Percentiles rank a stretch among this genome's conserved stretches.
Conservation (phyloP, 2,888 invertebrate species). For the Pyrocoelia pectoralis region DNA sequence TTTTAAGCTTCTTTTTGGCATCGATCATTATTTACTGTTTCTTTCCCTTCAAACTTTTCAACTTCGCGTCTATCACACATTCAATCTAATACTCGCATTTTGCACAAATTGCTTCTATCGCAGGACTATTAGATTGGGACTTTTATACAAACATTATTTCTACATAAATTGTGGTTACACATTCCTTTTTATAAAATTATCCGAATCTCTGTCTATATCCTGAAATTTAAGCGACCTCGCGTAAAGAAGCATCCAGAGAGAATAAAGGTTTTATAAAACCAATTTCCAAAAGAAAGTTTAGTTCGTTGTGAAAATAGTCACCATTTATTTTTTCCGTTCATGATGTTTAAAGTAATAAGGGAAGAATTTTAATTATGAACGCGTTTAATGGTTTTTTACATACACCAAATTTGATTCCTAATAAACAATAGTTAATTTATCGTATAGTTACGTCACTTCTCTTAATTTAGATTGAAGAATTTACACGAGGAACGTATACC, state of each 20-base stretch:
- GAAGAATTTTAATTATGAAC: too few species aligned
- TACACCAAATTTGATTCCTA: too few species aligned
- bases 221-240: neutral
- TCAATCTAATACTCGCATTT: neutral
- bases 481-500: too few species aligned
- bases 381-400: too few species aligned
- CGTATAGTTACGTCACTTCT: too few species aligned
- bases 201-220: neutral
- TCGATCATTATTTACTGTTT: neutral
- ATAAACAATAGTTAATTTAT: too few species aligned
- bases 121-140: neutral
- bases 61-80: conserved; percentile 9
- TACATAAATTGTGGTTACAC: neutral
- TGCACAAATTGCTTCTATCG: neutral
- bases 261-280: conserved; percentile 6
- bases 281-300: conserved; percentile 6
- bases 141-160: neutral
- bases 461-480: too few species aligned
- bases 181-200: neutral
- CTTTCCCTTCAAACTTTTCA: neutral
- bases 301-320: neutral
- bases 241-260: conserved; percentile 10
- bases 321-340: neutral
- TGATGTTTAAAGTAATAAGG: too few species aligned
- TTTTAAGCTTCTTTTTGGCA: neutral